phyloP scores from a whole-genome alignment of 2,888 invertebrate species.

The Pammene aurita region DNA sequence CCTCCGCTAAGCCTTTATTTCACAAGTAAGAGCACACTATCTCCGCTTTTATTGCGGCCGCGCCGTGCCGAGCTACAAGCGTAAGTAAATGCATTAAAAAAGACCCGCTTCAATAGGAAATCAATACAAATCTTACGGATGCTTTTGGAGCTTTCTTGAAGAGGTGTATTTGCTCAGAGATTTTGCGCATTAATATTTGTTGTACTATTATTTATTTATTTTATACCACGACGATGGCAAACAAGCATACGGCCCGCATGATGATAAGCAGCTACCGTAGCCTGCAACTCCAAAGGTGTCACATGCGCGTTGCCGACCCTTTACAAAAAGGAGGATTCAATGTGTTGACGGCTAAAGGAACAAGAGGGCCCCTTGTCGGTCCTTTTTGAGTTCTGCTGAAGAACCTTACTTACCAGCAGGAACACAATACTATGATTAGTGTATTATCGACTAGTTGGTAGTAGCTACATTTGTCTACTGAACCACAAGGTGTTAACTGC shows the following conservation, averaged over 20 bases:
- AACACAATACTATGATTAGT: no score
- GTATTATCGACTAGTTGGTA: no score
- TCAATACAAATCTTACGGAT: slow-evolving; percentile 50
- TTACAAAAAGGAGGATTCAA: no score
- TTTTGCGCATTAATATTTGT: background rate
- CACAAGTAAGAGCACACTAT: slow-evolving; percentile 76
- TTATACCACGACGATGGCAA: no score
- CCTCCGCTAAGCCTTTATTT: slow-evolving; percentile 81
- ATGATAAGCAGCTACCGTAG: no score
- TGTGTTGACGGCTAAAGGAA: no score
- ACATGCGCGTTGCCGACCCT: no score
- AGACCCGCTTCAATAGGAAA: slow-evolving; percentile 54
- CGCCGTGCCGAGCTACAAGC: slow-evolving; percentile 56
- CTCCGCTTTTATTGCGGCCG: slow-evolving; percentile 73
- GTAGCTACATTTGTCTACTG: background rate
- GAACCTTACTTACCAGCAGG: no score
- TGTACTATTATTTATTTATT: background rate
- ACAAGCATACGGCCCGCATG: no score
- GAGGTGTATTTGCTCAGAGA: background rate
- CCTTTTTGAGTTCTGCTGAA: no score
- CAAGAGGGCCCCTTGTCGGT: no score
- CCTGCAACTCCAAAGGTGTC: no score
- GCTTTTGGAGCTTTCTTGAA: slow-evolving; percentile 10
- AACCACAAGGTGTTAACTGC: background rate
- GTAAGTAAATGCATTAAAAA: slow-evolving; percentile 66